Evolutionary conservation across 2,113 vertebrate species (phyloP).

Genomic region (Cettia cetti): DNA sequence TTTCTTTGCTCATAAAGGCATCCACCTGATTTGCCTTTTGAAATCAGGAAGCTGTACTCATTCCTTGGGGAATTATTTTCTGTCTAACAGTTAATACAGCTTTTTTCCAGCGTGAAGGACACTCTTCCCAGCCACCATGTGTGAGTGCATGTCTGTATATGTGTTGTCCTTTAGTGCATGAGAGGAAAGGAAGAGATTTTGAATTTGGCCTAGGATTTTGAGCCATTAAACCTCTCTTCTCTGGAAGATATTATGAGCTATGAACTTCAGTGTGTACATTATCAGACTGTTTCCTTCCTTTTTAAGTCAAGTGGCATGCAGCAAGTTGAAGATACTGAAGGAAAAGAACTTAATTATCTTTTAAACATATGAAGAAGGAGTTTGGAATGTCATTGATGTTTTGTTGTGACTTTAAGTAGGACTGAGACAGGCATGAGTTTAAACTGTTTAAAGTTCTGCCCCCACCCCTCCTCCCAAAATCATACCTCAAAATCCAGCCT

Average conservation of each 20-base stretch:
- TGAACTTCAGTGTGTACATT: neutral
- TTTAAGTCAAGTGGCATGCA: neutral
- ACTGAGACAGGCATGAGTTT: neutral
- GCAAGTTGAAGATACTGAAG: neutral
- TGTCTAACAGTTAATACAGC: neutral
- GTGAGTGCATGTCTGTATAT: neutral
- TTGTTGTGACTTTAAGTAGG: neutral
- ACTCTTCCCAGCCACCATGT: rapidly evolving
- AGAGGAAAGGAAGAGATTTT: neutral
- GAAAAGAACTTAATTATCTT: neutral
- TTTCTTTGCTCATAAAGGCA: neutral
- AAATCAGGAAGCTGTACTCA: neutral
- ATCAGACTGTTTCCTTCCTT: neutral
- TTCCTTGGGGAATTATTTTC: neutral
- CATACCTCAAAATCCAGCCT: neutral
- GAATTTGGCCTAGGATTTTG: neutral
- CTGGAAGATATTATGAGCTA: neutral
- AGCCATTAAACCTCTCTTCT: neutral
- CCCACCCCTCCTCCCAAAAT: rapidly evolving
- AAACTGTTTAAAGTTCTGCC: neutral
- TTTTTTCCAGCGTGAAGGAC: neutral
- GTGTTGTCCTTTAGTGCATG: neutral
- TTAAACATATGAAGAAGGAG: neutral
- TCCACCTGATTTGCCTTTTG: neutral
- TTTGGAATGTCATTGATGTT: neutral